Base-by-base conservation (phyloP, 2,113 vertebrate species). In the Tetrax tetrax region DNA sequence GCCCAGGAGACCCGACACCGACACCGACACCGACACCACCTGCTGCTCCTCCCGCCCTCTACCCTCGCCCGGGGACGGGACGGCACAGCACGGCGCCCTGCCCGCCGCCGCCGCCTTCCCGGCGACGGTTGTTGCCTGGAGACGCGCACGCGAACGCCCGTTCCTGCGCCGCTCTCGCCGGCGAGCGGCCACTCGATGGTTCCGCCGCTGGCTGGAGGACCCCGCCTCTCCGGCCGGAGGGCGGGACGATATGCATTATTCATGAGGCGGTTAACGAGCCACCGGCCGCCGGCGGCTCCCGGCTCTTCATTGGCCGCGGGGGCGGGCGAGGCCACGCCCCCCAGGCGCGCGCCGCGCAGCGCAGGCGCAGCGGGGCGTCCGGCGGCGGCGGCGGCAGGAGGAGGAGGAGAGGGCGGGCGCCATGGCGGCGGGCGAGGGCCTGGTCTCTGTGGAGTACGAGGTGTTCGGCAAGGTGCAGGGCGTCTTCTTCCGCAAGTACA, bases 401-500 rank as follows among this genome's bases (percentile, higher is more conserved):
- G 11, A 7, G 50, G 14, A 0, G 50, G 31, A 5, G 54, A 11
- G 0, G 6, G 0, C 0, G 14, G 76, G 60, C 53, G 97, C 84
- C 84, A 99, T 99, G 99, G 98, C 98, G 48, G 96, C 96, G 72
- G 97, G 72, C 60, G 97, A 98, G 82, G 98, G 97, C 4, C 83
- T 99, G 9, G 19, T 99, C 54, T 99, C 99, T 6, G 98, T 99
- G 97, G 99, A 99, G 92, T 99, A 99, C 90, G 99, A 99, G 95
- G 96, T 99, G 88, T 99, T 91, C 96, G 99, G 99, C 75, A 99
- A 96, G 95, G 99, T 99, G 65, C 99, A 99, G 97, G 99, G 99
- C 38, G 99, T 99, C 61, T 99, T 99, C 97, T 99, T 99, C 96
- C 98, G 99, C 78, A 99, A 99, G 97, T 98, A 99, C 97, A 99